Evolutionary conservation across 2,888 invertebrate genomes (phyloP), one percentile per base, ranked within the genome.

Genomic region (Smittia sp.): DNA sequence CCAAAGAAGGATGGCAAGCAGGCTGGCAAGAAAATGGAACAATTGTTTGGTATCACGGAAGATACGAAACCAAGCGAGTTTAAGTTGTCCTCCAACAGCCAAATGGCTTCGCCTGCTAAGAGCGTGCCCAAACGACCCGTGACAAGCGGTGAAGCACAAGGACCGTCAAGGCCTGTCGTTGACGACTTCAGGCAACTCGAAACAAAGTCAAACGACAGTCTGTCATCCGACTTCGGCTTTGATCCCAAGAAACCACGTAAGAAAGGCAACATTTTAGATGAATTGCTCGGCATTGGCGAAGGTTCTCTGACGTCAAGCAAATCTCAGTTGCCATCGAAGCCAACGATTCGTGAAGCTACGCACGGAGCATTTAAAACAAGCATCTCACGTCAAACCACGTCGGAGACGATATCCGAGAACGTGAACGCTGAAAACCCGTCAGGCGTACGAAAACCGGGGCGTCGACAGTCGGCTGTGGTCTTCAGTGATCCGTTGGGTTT

Each of bases 231-330:
- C 73, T 75, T 83, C 54, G 82, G 83, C 0, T 83, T 83, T 65
- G 83, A 83, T 77, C 83, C 82, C 0, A 82, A 79, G 74, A 79
- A 79, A 15, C 82, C 82, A 0, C 83, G 82, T 75, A 75, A 75
- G 52, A 79, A 80, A 74, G 75, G 78, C 11, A 81, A 78, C 75
- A 77, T 83, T n/a, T 78, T 83, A 1, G 83, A 82, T 75, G 82
- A 82, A 65, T 77, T 81, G 13, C 74, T 81, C 0, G 78, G 76
- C 1, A 74, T 78, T 1, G 74, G 75, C 11, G 81, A 81, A 9
- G 41, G 75, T 0, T 74, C 75, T 1, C 81, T 79, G 72, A 66
- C 52, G 11, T 11, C 74, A 41, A 24, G 32, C 27, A 25, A 63
- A 27, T 0, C 11, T 27, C 25, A 65, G 27, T 18, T 73, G 7